phyloP scores from a whole-genome alignment of 92 coral and sea anemone species.

The Zoanthus sansibaricus region DNA sequence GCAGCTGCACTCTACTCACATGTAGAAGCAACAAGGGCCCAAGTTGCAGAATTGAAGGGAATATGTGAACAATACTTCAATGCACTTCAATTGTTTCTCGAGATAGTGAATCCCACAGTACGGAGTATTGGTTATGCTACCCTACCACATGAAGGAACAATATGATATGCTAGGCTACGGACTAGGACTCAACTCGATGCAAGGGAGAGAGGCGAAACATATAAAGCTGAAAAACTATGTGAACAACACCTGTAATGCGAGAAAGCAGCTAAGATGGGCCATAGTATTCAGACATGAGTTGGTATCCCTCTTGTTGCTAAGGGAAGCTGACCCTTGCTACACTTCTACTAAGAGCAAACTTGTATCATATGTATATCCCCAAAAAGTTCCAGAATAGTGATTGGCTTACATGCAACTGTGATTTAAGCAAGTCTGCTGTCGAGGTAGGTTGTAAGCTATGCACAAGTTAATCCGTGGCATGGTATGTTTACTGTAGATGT shows the following conservation, averaged over 20 bases:
- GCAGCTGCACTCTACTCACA: conserved; percentile 66
- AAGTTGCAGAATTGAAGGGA: conserved; percentile 44
- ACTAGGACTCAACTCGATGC: conserved; percentile 42
- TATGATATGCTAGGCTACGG: conserved; percentile 44
- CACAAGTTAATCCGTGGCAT: neutral
- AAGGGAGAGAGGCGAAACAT: conserved; percentile 47
- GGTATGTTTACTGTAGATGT: no score
- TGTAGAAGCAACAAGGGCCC: conserved; percentile 42
- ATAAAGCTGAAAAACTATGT: conserved; percentile 27
- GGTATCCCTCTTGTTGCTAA: conserved; percentile 37
- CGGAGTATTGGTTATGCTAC: conserved; percentile 61
- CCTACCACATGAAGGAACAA: conserved; percentile 51
- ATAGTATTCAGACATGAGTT: conserved; percentile 41
- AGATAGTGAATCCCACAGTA: conserved; percentile 53
- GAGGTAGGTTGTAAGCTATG: conserved; percentile 6
- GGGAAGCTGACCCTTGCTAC: conserved; percentile 30
- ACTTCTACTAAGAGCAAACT: neutral
- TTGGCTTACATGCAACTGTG: neutral
- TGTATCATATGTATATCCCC: neutral
- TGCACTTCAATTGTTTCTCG: conserved; percentile 35
- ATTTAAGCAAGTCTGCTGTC: neutral
- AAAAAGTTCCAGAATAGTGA: neutral
- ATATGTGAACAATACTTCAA: conserved; percentile 56
- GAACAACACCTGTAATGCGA: conserved; percentile 34
- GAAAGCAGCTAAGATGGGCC: conserved; percentile 12